These are phyloP conservation scores for Charadrius vociferus DNA, from an alignment of 2,113 vertebrate genomes.

Conservation along the genomic window DNA sequence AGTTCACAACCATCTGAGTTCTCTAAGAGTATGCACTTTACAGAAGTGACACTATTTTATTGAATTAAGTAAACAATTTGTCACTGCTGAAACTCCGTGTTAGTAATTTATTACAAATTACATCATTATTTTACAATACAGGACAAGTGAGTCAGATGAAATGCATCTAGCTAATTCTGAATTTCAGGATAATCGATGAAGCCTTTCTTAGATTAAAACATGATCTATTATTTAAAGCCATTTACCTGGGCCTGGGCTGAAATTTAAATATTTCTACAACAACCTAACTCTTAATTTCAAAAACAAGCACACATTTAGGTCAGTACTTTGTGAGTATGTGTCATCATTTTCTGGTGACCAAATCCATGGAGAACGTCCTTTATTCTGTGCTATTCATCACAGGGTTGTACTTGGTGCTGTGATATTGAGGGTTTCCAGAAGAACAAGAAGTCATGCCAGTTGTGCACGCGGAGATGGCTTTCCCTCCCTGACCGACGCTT, in stretches of 20 bases:
- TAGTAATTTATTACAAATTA: conserved; percentile 74
- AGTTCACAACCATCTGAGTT: conserved; percentile 42
- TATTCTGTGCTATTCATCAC: background rate
- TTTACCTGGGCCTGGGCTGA: conserved; percentile 6
- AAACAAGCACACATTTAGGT: background rate
- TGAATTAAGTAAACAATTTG: conserved; percentile 76
- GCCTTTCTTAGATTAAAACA: conserved; percentile 43
- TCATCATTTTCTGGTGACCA: background rate
- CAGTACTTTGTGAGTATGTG: background rate
- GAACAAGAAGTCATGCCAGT: background rate
- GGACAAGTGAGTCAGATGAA: conserved; percentile 50
- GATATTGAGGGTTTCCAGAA: background rate
- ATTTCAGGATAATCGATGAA: conserved; percentile 36
- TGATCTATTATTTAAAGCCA: conserved; percentile 59
- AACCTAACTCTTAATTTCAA: conserved; percentile 37
- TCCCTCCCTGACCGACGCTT: background rate
- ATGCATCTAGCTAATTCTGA: conserved; percentile 39
- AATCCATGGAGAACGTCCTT: background rate
- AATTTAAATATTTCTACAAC: conserved; percentile 30
- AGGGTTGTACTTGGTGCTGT: background rate
- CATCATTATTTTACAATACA: conserved; percentile 50
- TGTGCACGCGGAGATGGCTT: background rate
- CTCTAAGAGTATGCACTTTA: conserved; percentile 43
- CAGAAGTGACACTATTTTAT: conserved; percentile 66
- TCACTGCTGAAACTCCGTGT: conserved; percentile 45